Base-by-base conservation (phyloP, 2,113 vertebrate species). In the Isichthys henryi region DNA sequence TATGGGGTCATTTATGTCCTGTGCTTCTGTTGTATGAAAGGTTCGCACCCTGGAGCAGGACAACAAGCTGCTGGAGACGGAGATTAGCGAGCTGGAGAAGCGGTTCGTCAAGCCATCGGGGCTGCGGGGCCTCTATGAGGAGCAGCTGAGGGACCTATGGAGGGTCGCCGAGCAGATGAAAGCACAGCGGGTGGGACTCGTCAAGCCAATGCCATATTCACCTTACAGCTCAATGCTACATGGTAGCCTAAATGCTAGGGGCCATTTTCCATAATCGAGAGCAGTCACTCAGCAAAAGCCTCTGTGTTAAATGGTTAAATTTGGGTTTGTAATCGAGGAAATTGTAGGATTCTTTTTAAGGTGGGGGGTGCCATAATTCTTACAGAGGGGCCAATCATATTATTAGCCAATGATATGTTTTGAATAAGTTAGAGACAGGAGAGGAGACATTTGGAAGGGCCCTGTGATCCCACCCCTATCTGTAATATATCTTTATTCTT, bases 31-130 rank as follows among this genome's bases (percentile, higher is more conserved):
- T 48, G 5, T 49, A 89, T 19, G n/a, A 53, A 21, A 97, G 96
- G 96, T 94, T 86, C 93, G 96, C 43, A 92, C 93, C 53, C 91
- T 95, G 46, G 93, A 96, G 90, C 93, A 94, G 58, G 90, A 94
- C 89, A 93, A 96, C 91, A 92, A 92, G 15, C 88, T 93, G 49
- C 91, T 95, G 49, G 93, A 97, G 90, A 80, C 90, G 3, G 94
- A 95, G 93, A 94, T 93, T 10, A 92, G 94, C 0, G 90, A 93
- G n/a, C 91, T 96, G 84, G 92, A 92, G 70, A 91, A 91, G 88
- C 92, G 93, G 8, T 92, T 3, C 70, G 87, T 92, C 9, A 92
- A 89, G 27, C 89, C 95, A 0, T 96, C 95, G 5, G 93, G 93
- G 17, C 89, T 95, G 74, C 93, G 92, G 77, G 91, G 90, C 66